A percentile compares a stretch with the other conserved stretches of the same genome.
These are phyloP conservation scores for Homarus gammarus DNA, from an alignment of 2,888 invertebrate species.

Conservation along the genomic window DNA sequence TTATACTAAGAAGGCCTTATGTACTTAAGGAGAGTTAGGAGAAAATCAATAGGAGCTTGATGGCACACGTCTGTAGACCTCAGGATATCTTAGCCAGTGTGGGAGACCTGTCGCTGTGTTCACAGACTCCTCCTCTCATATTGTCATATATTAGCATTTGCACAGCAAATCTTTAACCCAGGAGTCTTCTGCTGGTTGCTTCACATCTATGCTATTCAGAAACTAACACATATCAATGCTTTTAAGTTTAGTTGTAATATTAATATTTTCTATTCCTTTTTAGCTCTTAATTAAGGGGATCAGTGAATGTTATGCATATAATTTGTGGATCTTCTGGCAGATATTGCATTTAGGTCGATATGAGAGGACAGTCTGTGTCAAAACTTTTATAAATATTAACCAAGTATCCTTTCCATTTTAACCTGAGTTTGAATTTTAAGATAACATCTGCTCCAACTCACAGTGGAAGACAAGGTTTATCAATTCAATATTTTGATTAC, in stretches of 20 bases:
- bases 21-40: conserved; percentile 44
- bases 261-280: background rate
- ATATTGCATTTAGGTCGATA: conserved; percentile 54
- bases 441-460: conserved; percentile 46
- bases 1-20: conserved; percentile 55
- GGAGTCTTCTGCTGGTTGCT: conserved; percentile 35
- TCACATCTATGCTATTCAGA: conserved; percentile 22
- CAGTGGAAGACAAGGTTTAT: conserved; percentile 59
- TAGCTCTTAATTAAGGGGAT: background rate
- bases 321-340: conserved; percentile 16
- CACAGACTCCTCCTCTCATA: conserved; percentile 40
- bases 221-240: conserved; percentile 55
- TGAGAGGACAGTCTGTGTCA: conserved; percentile 52
- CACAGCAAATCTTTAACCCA: conserved; percentile 9
- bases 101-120: conserved; percentile 60
- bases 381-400: conserved; percentile 48
- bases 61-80: conserved; percentile 33
- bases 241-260: conserved; percentile 14
- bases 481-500: conserved; percentile 51
- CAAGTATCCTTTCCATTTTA: conserved; percentile 37
- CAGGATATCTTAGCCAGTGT: conserved; percentile 43
- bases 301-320: background rate
- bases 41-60: background rate
- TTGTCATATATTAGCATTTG: conserved; percentile 37
- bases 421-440: conserved; percentile 35